These are phyloP conservation scores for Agriopis leucophaearia DNA, from an alignment of 2,888 invertebrate species.

Conservation along the genomic window DNA sequence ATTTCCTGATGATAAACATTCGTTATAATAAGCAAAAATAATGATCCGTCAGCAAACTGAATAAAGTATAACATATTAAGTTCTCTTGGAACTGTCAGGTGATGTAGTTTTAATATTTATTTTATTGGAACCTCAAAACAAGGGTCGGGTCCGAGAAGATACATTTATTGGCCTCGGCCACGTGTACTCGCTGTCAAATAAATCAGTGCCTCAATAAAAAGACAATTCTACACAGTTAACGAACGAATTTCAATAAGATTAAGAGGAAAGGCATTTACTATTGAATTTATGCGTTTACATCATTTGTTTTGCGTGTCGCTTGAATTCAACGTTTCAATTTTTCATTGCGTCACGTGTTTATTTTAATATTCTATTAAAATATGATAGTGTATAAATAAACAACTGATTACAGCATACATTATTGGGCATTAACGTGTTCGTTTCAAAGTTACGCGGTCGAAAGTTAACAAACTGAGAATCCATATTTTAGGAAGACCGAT, in stretches of 20 bases:
- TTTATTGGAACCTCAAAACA: constrained; percentile 67
- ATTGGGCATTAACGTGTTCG: constrained; percentile 56
- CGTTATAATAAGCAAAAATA: constrained; percentile 35
- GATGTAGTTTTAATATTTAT: constrained; percentile 58
- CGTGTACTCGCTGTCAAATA: constrained; percentile 75
- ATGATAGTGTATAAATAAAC: constrained; percentile 43
- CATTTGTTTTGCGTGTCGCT: constrained; percentile 46
- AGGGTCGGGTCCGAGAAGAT: constrained; percentile 70
- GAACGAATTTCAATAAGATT: constrained; percentile 75
- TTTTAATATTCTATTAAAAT: constrained; percentile 46
- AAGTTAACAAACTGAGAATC: constrained; percentile 55
- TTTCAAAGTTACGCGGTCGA: constrained; percentile 58
- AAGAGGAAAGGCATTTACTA: constrained; percentile 58
- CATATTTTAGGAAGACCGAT: constrained; percentile 52
- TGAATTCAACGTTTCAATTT: constrained; percentile 45
- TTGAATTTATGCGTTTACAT: constrained; percentile 46
- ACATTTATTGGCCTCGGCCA: constrained; percentile 77
- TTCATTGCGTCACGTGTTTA: constrained; percentile 36
- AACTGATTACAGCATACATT: constrained; percentile 40
- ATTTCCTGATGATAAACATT: too few relatives aligned
- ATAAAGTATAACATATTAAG: constrained; percentile 50
- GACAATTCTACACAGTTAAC: constrained; percentile 71
- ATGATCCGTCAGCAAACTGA: constrained; percentile 28
- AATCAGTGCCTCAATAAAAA: constrained; percentile 79
- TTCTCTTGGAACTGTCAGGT: constrained; percentile 63